phyloP scores from a whole-genome alignment of 2,113 vertebrate genomes.

The Sigmodon hispidus region DNA sequence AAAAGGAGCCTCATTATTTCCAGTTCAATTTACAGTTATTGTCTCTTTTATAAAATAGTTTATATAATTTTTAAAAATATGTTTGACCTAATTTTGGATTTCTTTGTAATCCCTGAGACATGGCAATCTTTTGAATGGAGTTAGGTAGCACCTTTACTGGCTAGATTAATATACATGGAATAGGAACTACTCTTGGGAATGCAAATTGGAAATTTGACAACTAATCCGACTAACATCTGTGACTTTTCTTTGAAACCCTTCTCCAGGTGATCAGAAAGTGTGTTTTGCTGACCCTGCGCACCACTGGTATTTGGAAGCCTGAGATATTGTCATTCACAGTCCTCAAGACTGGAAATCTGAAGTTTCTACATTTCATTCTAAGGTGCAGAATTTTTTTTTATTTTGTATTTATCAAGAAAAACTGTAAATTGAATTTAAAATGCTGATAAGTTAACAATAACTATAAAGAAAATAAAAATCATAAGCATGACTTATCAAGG shows the following conservation, averaged over 20 bases:
- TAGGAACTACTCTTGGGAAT: background rate
- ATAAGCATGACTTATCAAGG: too few species aligned
- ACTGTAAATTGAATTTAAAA: too few species aligned
- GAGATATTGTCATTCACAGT: background rate
- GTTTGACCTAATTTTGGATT: background rate
- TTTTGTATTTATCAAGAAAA: too few species aligned
- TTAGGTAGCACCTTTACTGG: background rate
- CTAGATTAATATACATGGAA: background rate
- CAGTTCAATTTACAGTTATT: background rate
- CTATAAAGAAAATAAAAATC: too few species aligned
- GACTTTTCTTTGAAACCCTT: background rate
- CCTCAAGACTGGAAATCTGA: accelerated
- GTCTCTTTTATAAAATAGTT: background rate
- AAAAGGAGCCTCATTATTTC: background rate
- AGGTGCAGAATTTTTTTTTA: background rate
- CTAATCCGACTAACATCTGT: background rate
- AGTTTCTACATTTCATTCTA: background rate
- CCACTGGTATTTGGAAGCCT: background rate
- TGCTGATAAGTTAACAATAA: too few species aligned
- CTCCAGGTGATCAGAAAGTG: background rate
- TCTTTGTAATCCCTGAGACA: background rate
- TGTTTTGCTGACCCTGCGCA: background rate
- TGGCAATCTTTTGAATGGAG: background rate
- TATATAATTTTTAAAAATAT: background rate
- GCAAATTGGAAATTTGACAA: background rate